Evolutionary conservation across 2,113 vertebrate species (phyloP).

Genomic region (Atrichornis clamosus): DNA sequence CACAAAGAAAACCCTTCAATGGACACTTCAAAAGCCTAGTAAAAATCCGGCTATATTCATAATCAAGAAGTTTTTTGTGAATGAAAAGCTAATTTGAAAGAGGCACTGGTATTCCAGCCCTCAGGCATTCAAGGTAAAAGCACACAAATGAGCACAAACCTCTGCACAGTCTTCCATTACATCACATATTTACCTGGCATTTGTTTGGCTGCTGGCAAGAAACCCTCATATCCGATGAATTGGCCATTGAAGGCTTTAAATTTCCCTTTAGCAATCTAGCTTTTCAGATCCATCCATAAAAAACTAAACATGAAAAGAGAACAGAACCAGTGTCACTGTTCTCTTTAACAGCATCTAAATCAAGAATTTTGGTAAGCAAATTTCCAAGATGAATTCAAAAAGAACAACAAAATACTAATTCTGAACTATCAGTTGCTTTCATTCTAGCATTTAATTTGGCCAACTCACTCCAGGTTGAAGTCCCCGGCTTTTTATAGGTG

Average conservation of each 20-base stretch:
- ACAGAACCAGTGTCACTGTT: background rate
- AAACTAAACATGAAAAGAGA: background rate
- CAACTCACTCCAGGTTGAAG: background rate
- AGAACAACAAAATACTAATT: background rate
- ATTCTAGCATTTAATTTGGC: background rate
- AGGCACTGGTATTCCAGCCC: background rate
- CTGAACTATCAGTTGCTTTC: background rate
- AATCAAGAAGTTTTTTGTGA: constrained; percentile 1
- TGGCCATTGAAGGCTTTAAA: background rate
- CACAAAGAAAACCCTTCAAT: background rate
- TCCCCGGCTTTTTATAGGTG: fast-evolving
- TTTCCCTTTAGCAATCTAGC: background rate
- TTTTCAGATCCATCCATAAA: background rate
- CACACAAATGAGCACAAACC: background rate
- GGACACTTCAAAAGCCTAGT: constrained; percentile 16
- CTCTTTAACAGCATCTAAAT: background rate
- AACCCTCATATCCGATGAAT: background rate
- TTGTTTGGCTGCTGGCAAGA: background rate
- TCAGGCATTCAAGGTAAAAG: constrained; percentile 14
- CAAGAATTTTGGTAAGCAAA: background rate
- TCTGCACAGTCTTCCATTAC: background rate
- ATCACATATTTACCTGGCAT: background rate
- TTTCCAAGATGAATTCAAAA: background rate
- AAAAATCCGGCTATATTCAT: background rate
- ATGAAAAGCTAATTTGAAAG: constrained; percentile 17